Evolutionary conservation across 2,888 invertebrate genomes (phyloP), one percentile per base, ranked within the genome.

Genomic region (Laspeyria flexula): DNA sequence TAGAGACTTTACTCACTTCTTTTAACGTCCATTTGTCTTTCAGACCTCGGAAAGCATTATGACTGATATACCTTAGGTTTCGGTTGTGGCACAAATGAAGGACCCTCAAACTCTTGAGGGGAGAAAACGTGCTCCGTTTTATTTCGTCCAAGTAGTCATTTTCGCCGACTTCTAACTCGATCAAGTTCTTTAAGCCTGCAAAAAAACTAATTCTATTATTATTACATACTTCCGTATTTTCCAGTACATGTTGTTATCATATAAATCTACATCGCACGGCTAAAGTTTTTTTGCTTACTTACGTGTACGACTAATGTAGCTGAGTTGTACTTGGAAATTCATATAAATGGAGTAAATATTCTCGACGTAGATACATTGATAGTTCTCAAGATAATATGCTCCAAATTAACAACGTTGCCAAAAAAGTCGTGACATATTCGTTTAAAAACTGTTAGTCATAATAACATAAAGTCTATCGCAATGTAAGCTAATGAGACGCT

Each of bases 81-180:
- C 80, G 80, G 77, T 94, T 95, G 70, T 93, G 91, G 45, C 90
- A 90, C 34, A 93, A 81, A 60, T 93, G 88, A 1, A 94, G 83
- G 1, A 86, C 80, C 61, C 82, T 81, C 49, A 93, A 73, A 44
- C 80, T 90, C 46, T 76, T 86, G 35, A 94, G 79, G n/a, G 90
- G 87, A 0, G 91, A 81, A 66, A 94, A 94, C 2, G 94, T 90
- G 56, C 90, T 93, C 21, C 90, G 83, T 58, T 93, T 92, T 10
- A 96, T 92, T 64, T 85, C 89, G 47, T 90, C 90, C 54, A 96
- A 79, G 62, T 90, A 83, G 3, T 87, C 83, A 74, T 95, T 93
- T 67, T 93, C 90, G 44, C 94, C 94, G 4, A 95, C 93, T 73
- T 95, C 95, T 34, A 96, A 76, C 63, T 92, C 90, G 58, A 89